Percentiles rank a stretch among this genome's conserved stretches.
phyloP scores from a whole-genome alignment of 2,113 vertebrate species.

The Chelonoidis abingdonii region DNA sequence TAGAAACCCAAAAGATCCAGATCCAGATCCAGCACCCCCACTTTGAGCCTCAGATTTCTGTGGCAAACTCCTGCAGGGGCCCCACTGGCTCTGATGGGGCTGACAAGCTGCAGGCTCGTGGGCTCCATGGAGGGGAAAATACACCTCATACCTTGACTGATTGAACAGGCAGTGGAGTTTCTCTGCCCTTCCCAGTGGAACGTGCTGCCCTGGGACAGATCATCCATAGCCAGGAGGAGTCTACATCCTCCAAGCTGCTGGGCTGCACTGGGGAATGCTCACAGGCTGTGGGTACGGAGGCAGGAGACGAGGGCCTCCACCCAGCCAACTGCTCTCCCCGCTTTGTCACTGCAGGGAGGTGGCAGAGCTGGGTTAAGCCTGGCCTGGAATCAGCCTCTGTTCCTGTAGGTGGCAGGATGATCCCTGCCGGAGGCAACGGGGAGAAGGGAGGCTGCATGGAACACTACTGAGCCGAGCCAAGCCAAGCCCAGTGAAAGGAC shows the following conservation, averaged over 20 bases:
- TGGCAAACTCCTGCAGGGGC: background rate
- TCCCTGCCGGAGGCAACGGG: background rate
- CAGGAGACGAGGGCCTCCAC: slow-evolving; percentile 45
- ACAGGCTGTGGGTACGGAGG: background rate
- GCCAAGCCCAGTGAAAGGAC: background rate
- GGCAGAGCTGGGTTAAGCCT: fast-evolving
- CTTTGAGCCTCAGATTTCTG: slow-evolving; percentile 8
- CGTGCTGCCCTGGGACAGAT: background rate
- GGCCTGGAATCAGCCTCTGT: fast-evolving
- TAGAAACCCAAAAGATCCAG: slow-evolving; percentile 43
- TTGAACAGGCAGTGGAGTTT: background rate
- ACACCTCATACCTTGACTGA: background rate
- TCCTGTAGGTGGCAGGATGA: background rate
- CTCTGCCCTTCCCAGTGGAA: fast-evolving
- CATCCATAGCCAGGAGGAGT: background rate
- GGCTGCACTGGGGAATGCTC: background rate
- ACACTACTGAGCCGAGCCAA: background rate
- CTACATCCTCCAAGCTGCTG: background rate
- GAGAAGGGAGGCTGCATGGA: slow-evolving; percentile 60
- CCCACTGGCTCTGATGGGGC: background rate
- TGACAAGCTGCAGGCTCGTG: background rate
- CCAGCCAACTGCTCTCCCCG: slow-evolving; percentile 28
- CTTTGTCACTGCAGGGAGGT: background rate
- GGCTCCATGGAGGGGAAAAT: fast-evolving
- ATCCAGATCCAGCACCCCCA: background rate